phyloP scores from a whole-genome alignment of 1,140 invertebrate species.

The Colletes gigas region DNA sequence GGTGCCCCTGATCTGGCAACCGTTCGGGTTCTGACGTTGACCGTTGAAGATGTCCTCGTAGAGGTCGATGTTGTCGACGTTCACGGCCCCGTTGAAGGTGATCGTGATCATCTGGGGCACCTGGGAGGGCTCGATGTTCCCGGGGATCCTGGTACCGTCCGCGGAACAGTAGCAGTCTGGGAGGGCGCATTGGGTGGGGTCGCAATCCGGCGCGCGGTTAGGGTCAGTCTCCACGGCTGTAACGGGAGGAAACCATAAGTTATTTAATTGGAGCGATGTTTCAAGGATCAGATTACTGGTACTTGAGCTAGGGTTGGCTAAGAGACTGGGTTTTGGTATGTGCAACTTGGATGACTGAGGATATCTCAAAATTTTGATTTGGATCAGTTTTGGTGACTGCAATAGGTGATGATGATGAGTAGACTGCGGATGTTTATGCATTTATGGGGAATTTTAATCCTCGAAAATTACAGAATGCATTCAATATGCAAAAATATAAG shows the following conservation, averaged over 20 bases:
- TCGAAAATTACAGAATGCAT: no score
- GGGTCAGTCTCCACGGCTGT: constrained; percentile 93
- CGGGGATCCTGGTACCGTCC: constrained; percentile 94
- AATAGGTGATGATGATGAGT: no score
- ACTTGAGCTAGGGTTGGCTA: no score
- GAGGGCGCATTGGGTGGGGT: constrained; percentile 91
- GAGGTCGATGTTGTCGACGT: constrained; percentile 95
- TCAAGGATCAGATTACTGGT: no score
- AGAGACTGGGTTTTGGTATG: no score
- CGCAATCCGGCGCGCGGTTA: constrained; percentile 94
- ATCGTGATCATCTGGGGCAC: constrained; percentile 97
- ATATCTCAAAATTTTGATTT: neutral
- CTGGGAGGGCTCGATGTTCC: constrained; percentile 89
- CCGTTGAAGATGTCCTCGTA: constrained; percentile 96
- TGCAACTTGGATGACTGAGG: no score
- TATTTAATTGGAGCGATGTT: no score
- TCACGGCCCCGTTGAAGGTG: constrained; percentile 97
- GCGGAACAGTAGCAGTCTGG: constrained; percentile 97
- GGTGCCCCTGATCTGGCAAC: constrained; percentile 95
- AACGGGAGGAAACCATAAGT: constrained; percentile 16
- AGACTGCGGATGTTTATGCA: no score
- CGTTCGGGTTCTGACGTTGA: constrained; percentile 93
- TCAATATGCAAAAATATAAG: no score
- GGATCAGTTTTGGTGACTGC: neutral
- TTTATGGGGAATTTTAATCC: no score